phyloP scores from a whole-genome alignment of 2,888 invertebrate genomes.

The Platypus cylindrus region DNA sequence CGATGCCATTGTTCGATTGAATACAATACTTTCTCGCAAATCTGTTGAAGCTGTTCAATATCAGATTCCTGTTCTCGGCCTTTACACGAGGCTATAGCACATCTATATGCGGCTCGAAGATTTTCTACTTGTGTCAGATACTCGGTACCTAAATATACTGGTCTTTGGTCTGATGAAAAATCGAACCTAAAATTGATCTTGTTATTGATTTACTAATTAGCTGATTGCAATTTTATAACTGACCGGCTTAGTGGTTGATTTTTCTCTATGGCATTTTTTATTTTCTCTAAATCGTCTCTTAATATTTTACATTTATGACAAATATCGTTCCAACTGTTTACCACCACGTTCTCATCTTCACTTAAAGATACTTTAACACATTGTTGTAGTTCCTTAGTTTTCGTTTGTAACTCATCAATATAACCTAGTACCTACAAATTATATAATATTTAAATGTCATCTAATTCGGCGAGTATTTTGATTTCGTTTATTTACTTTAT shows the following conservation, averaged over 20 bases:
- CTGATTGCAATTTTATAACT: constrained; percentile 9
- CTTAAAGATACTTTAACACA: constrained; percentile 20
- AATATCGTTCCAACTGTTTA: constrained; percentile 39
- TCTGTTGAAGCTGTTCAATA: constrained; percentile 67
- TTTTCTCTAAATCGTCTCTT: constrained; percentile 40
- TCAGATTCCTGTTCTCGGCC: constrained; percentile 60
- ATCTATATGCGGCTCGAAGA: constrained; percentile 62
- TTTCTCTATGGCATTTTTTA: constrained; percentile 25
- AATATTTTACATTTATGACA: constrained; percentile 46
- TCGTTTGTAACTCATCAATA: constrained; percentile 23
- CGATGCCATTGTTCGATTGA: constrained; percentile 86
- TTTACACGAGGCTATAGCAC: constrained; percentile 46
- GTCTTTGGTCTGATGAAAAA: constrained; percentile 23
- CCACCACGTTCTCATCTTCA: constrained; percentile 19
- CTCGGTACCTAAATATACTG: constrained; percentile 44
- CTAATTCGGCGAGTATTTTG: not conserved
- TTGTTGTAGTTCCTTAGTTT: constrained; percentile 23
- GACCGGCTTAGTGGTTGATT: constrained; percentile 27
- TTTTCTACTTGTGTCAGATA: constrained; percentile 74
- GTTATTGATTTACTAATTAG: constrained; percentile 1
- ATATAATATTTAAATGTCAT: no score
- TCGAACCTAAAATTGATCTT: constrained; percentile 7
- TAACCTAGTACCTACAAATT: constrained; percentile 16
- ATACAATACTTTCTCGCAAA: constrained; percentile 81
- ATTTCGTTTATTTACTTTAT: constrained; percentile 17